Conservation (phyloP, 2,797 vertebrate species). For the Caiman crocodilus region DNA sequence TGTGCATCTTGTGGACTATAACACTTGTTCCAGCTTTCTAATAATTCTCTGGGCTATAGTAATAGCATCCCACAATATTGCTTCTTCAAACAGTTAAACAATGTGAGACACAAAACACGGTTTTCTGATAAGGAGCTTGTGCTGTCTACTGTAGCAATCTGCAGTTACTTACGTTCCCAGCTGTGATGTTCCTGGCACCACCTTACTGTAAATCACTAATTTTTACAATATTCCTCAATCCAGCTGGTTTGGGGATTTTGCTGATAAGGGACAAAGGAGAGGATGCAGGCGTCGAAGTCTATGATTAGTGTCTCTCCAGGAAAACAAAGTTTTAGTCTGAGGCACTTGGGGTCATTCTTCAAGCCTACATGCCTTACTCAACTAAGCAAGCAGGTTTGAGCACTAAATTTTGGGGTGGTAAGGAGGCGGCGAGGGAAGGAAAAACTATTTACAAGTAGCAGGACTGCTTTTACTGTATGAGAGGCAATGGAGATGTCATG, state of each 20-base stretch:
- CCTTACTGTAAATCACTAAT: neutral
- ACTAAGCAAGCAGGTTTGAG: neutral
- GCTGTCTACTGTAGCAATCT: neutral
- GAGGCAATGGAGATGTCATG: neutral
- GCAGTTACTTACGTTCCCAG: neutral
- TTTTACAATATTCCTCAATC: neutral
- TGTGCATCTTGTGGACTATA: neutral
- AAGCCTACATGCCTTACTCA: neutral
- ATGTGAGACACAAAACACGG: rapidly evolving
- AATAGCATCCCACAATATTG: neutral
- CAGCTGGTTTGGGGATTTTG: neutral
- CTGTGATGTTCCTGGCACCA: neutral
- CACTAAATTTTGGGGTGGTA: too few relatives aligned
- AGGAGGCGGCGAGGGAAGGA: too few relatives aligned
- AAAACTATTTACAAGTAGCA: neutral
- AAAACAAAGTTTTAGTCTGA: neutral
- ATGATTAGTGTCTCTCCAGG: neutral
- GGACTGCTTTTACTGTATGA: neutral
- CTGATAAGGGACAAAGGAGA: neutral
- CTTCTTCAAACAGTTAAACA: neutral
- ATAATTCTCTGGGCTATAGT: neutral
- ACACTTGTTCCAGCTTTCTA: neutral
- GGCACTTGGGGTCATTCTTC: neutral
- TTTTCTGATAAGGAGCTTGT: neutral
- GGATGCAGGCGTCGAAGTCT: neutral